Evolutionary conservation across 2,113 vertebrate species (phyloP).

Genomic region (Ailuropoda melanoleuca): DNA sequence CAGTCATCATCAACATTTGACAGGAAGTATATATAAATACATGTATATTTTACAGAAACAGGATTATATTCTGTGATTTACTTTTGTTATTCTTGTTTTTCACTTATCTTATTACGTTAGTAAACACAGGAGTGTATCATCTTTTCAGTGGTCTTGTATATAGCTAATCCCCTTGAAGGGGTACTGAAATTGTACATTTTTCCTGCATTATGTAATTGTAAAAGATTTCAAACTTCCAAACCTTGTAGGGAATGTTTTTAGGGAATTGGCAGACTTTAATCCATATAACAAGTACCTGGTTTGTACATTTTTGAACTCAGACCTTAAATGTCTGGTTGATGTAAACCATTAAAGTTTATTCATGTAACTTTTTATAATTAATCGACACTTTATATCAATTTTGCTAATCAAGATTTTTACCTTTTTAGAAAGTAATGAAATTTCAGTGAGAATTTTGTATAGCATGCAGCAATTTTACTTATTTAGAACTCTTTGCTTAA

Average conservation of each 20-base stretch:
- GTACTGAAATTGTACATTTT: background rate
- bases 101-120: background rate
- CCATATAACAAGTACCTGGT: background rate
- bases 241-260: background rate
- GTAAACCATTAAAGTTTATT: slow-evolving; percentile 12
- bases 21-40: background rate
- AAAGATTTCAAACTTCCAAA: slow-evolving; percentile 9
- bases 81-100: slow-evolving; percentile 3
- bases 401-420: slow-evolving; percentile 33
- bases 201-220: background rate
- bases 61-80: background rate
- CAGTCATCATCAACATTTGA: background rate
- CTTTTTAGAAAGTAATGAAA: background rate
- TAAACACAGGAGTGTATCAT: background rate
- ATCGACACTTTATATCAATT: background rate
- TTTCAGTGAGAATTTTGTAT: slow-evolving; percentile 30
- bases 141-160: background rate
- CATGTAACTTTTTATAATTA: background rate
- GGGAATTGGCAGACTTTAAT: background rate
- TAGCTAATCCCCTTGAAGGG: background rate
- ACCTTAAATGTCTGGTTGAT: background rate
- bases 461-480: background rate
- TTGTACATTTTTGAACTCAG: slow-evolving; percentile 33
- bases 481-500: slow-evolving; percentile 41
- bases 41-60: background rate